phyloP scores from a whole-genome alignment of 2,888 invertebrate genomes.

The Sminthurinus aureus region DNA sequence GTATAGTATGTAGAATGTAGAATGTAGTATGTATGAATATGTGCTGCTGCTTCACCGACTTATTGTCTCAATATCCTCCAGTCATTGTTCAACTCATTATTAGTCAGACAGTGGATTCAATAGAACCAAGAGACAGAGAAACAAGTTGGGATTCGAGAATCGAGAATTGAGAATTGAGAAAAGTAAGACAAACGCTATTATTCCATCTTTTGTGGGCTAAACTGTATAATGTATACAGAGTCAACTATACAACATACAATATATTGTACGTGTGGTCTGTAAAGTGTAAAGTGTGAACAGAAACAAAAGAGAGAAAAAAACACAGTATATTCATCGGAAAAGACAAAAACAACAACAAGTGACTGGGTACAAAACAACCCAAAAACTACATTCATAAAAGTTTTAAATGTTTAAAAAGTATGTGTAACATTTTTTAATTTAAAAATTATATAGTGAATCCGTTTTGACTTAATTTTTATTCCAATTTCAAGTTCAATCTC shows the following conservation, averaged over 20 bases:
- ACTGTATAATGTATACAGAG: slow-evolving; percentile 14
- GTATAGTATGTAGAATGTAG: too few relatives aligned
- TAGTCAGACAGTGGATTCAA: not conserved
- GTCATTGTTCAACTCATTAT: slow-evolving; percentile 28
- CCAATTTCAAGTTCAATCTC: too few relatives aligned
- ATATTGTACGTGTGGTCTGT: not conserved
- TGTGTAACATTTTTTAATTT: too few relatives aligned
- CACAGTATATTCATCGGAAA: too few relatives aligned
- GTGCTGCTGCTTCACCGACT: slow-evolving; percentile 9
- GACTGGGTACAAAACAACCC: too few relatives aligned
- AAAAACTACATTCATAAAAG: too few relatives aligned
- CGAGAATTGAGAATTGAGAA: not conserved
- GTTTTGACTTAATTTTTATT: too few relatives aligned
- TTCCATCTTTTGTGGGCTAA: slow-evolving; percentile 13
- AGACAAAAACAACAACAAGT: too few relatives aligned
- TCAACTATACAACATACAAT: too few relatives aligned
- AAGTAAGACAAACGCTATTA: slow-evolving; percentile 8
- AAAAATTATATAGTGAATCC: too few relatives aligned
- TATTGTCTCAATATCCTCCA: slow-evolving; percentile 28
- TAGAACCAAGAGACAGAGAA: not conserved
- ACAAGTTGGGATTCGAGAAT: not conserved
- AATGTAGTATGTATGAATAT: not conserved
- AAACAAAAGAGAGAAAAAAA: not conserved
- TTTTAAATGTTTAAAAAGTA: too few relatives aligned
- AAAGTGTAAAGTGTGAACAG: not conserved